phyloP scores from a whole-genome alignment of 2,888 invertebrate species.

The Stenchaetothrips biformis region DNA sequence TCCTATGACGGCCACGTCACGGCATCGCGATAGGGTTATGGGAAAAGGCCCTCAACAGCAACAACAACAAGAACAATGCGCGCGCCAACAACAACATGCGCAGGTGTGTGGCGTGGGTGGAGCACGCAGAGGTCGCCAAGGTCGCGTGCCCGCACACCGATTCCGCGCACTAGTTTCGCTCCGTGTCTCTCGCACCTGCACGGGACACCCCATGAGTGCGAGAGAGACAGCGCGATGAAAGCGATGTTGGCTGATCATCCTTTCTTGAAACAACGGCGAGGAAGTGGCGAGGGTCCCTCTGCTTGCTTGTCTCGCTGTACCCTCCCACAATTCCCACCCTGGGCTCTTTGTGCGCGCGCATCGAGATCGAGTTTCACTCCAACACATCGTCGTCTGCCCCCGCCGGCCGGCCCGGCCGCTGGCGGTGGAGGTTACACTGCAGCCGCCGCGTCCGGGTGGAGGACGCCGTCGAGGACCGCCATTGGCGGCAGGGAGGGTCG shows the following conservation, averaged over 20 bases:
- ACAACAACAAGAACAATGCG: not conserved
- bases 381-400: too few species aligned
- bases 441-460: too few species aligned
- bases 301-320: not conserved
- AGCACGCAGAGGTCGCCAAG: not conserved
- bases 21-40: not conserved
- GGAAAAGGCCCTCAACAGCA: not conserved
- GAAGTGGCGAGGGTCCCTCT: not conserved
- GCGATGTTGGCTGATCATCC: not conserved
- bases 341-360: not conserved
- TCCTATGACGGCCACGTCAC: not conserved
- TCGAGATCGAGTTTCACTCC: not conserved
- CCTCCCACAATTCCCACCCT: conserved; percentile 24
- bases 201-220: too few species aligned
- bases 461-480: not conserved
- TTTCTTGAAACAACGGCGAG: not conserved
- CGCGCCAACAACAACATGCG: not conserved
- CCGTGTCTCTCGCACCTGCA: too few species aligned
- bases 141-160: not conserved
- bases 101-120: conserved; percentile 4
- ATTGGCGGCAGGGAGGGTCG: too few species aligned
- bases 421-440: not conserved
- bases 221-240: not conserved
- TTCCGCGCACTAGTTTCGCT: not conserved
- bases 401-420: not conserved